Percentiles rank a stretch among this genome's conserved stretches.
Evolutionary conservation across 1,140 invertebrate species (phyloP).

Genomic region (Limonius californicus): DNA sequence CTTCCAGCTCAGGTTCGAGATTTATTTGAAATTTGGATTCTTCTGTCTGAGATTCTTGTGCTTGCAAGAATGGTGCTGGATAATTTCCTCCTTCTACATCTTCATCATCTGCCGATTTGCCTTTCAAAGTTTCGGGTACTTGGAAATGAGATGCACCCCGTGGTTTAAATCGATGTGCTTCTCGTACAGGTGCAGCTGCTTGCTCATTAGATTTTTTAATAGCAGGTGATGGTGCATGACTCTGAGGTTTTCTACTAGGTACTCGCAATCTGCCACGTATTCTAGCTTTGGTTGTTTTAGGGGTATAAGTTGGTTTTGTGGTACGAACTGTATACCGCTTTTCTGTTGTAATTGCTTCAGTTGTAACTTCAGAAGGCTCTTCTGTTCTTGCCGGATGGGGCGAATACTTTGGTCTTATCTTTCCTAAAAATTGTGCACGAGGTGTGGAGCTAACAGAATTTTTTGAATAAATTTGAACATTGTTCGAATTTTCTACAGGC

Average conservation of each 20-base stretch:
- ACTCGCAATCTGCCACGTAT: constrained; percentile 34
- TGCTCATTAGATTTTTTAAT: constrained; percentile 24
- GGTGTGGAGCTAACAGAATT: constrained; percentile 15
- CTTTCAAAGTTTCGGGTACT: constrained; percentile 30
- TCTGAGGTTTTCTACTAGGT: constrained; percentile 29
- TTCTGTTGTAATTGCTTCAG: constrained; percentile 19
- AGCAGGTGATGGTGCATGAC: constrained; percentile 29
- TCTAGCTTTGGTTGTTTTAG: constrained; percentile 27
- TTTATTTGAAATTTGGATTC: constrained; percentile 42
- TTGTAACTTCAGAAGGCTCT: constrained; percentile 24
- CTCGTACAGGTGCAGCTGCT: constrained; percentile 11
- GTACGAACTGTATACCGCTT: constrained; percentile 7
- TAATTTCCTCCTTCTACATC: constrained; percentile 42
- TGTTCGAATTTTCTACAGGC: constrained; percentile 6
- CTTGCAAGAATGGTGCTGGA: constrained; percentile 35
- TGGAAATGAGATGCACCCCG: constrained; percentile 38
- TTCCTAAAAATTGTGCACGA: constrained; percentile 38
- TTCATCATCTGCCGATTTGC: constrained; percentile 31
- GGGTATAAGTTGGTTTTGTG: constrained; percentile 20
- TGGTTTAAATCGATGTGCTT: constrained; percentile 22
- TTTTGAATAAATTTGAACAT: constrained; percentile 16
- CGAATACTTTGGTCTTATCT: constrained; percentile 42
- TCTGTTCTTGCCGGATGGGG: constrained; percentile 13
- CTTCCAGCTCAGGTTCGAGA: constrained; percentile 30
- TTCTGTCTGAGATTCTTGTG: constrained; percentile 15